phyloP scores from a whole-genome alignment of 1,140 invertebrate species.

The Cecropterus lyciades region DNA sequence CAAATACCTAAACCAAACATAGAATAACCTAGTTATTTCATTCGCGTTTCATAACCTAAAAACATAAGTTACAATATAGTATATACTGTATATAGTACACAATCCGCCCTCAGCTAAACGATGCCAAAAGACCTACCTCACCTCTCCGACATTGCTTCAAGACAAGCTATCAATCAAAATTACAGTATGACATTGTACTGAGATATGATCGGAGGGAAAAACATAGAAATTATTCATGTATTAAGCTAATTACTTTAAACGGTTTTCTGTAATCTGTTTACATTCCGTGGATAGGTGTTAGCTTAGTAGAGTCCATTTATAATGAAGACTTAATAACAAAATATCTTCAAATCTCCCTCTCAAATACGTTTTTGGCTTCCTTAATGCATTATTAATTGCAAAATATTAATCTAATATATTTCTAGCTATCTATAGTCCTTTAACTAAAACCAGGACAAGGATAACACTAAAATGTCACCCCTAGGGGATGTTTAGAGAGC shows the following conservation, averaged over 20 bases:
- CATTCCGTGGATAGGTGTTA: constrained; percentile 11
- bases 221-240: neutral
- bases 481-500: constrained; percentile 23
- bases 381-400: constrained; percentile 9
- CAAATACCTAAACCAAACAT: no score
- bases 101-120: neutral
- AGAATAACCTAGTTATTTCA: no score
- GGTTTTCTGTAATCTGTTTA: constrained; percentile 17
- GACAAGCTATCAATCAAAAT: constrained; percentile 17
- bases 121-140: constrained; percentile 20
- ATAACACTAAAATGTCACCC: constrained; percentile 33
- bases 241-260: constrained; percentile 16
- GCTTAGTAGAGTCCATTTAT: neutral
- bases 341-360: constrained; percentile 1
- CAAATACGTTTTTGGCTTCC: neutral
- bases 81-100: no score
- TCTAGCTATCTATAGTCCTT: constrained; percentile 11
- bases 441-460: constrained; percentile 27
- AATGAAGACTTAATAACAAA: constrained; percentile 3
- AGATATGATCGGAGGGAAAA: constrained; percentile 2
- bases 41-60: no score
- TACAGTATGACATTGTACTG: constrained; percentile 2
- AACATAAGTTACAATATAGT: neutral
- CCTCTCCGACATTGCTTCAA: neutral
- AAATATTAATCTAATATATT: constrained; percentile 8